These are phyloP conservation scores for Byasa hedistus DNA, from an alignment of 2,888 invertebrate species.

Conservation along the genomic window DNA sequence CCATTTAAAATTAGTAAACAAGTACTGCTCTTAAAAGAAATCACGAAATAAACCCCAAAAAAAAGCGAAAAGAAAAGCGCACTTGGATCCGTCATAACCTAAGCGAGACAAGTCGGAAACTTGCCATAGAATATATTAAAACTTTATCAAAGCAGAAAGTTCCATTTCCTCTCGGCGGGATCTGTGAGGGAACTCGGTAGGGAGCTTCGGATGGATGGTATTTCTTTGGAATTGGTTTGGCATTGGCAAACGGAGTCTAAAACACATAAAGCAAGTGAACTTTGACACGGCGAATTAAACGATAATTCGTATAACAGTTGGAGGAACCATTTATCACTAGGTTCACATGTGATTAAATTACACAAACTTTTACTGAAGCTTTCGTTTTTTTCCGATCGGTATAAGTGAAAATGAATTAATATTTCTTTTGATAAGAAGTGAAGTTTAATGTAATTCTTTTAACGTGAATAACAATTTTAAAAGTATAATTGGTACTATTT, in stretches of 20 bases:
- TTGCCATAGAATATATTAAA: constrained; percentile 78
- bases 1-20: neutral
- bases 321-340: neutral
- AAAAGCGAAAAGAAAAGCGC: constrained; percentile 36
- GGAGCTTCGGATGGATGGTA: constrained; percentile 39
- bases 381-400: neutral
- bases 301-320: constrained; percentile 5
- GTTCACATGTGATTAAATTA: neutral
- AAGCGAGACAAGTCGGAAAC: constrained; percentile 63
- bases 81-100: constrained; percentile 66
- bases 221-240: constrained; percentile 43
- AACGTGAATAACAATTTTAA: no score
- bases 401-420: neutral
- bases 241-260: constrained; percentile 37
- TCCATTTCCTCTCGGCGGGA: constrained; percentile 64
- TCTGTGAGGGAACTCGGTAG: constrained; percentile 40
- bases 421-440: neutral
- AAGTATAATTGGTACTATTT: no score
- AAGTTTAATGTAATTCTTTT: no score
- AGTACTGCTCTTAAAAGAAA: neutral
- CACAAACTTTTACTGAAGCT: neutral
- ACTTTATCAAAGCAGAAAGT: constrained; percentile 77
- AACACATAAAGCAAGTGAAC: constrained; percentile 24
- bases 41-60: constrained; percentile 32
- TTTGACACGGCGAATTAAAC: constrained; percentile 23